Percentiles rank a stretch among this genome's conserved stretches.
These are phyloP conservation scores for Psettodes erumei DNA, from an alignment of 2,113 vertebrate genomes.

Conservation along the genomic window DNA sequence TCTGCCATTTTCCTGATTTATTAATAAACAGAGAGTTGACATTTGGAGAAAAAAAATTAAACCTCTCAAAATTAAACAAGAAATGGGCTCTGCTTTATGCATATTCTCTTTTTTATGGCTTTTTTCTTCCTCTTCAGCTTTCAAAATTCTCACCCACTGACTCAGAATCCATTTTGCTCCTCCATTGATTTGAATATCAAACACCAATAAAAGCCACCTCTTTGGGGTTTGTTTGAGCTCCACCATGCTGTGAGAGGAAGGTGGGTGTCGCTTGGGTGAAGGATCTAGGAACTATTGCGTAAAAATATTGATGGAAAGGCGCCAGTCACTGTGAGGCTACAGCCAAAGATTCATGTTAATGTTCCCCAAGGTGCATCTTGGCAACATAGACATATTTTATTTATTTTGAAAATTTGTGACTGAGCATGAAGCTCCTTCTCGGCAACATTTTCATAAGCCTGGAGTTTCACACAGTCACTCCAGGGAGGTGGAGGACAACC, in stretches of 20 bases:
- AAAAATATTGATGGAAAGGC: conserved; percentile 74
- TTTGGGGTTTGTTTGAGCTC: conserved; percentile 69
- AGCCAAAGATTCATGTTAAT: conserved; percentile 67
- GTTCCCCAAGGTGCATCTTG: conserved; percentile 60
- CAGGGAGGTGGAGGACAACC: conserved; percentile 5
- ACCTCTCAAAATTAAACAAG: conserved; percentile 46
- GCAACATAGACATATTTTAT: conserved; percentile 54
- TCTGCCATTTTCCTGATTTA: conserved; percentile 44
- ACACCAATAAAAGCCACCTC: conserved; percentile 71
- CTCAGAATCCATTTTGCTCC: conserved; percentile 49
- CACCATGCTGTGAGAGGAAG: conserved; percentile 64
- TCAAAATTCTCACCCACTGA: conserved; percentile 55
- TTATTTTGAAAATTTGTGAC: conserved; percentile 45
- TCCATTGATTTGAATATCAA: conserved; percentile 80
- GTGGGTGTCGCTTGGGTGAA: conserved; percentile 50
- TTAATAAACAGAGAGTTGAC: conserved; percentile 63
- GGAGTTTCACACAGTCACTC: conserved; percentile 22
- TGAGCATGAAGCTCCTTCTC: conserved; percentile 44
- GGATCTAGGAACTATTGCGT: conserved; percentile 68
- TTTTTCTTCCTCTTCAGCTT: conserved; percentile 12
- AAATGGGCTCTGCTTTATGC: conserved; percentile 10
- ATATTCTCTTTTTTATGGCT: conserved; percentile 50
- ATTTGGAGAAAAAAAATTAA: conserved; percentile 36
- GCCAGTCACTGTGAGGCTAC: conserved; percentile 59
- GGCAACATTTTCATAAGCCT: not conserved